phyloP scores from a whole-genome alignment of 2,113 vertebrate genomes.

The Leptodactylus fuscus region DNA sequence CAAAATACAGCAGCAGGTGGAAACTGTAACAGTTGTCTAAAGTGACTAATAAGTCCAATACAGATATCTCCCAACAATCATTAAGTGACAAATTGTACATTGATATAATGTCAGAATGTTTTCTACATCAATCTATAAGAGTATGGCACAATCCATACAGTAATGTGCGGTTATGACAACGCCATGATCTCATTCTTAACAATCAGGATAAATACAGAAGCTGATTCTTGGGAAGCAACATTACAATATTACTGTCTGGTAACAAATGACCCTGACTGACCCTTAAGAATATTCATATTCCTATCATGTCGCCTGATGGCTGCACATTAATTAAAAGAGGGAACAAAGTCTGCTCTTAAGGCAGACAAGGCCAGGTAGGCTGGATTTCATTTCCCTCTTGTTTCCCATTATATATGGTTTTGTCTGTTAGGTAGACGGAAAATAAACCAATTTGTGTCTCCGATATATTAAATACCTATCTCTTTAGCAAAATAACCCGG shows the following conservation, averaged over 20 bases:
- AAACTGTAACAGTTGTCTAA: too few species aligned
- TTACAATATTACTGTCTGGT: conserved; percentile 21
- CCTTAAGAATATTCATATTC: conserved; percentile 48
- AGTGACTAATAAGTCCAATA: too few species aligned
- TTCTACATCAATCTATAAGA: background rate
- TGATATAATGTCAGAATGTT: background rate
- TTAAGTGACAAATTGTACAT: background rate
- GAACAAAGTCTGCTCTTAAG: background rate
- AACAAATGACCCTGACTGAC: conserved; percentile 15
- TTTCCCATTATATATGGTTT: conserved; percentile 1
- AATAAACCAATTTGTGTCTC: conserved; percentile 3
- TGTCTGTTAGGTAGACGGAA: conserved; percentile 15
- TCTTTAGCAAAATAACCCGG: conserved; percentile 34
- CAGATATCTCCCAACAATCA: background rate
- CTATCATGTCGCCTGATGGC: conserved; percentile 15
- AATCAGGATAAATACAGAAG: background rate
- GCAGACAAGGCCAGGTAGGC: conserved; percentile 22
- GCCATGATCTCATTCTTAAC: background rate
- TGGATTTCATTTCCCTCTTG: background rate
- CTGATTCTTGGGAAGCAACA: background rate
- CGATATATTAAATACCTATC: conserved; percentile 36
- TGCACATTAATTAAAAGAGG: conserved; percentile 49
- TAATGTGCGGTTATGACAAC: background rate
- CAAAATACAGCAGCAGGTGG: too few species aligned
- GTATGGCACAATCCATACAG: background rate